These are phyloP conservation scores for Congeria kusceri DNA, from an alignment of 2,888 invertebrate genomes.

Conservation along the genomic window DNA sequence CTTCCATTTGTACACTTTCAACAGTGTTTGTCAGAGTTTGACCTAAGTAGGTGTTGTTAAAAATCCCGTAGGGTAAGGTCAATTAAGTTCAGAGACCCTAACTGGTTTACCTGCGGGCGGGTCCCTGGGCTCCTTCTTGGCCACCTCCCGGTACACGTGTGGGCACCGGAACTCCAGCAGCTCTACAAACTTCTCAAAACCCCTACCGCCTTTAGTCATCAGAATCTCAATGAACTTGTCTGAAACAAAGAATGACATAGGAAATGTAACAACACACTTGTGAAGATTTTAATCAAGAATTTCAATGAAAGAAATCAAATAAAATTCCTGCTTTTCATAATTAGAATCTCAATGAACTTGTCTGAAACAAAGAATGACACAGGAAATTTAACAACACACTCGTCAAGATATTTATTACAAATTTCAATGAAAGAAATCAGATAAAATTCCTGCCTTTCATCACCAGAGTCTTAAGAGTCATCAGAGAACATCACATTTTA, in stretches of 20 bases:
- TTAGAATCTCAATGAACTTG: conserved; percentile 52
- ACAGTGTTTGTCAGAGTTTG: no score
- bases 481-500: no score
- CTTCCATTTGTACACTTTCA: no score
- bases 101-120: conserved; percentile 53
- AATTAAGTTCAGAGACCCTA: no score
- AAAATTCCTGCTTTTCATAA: conserved; percentile 50
- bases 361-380: conserved; percentile 21
- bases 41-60: no score
- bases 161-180: conserved; percentile 64
- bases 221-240: conserved; percentile 55
- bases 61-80: no score
- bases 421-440: no score
- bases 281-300: no score
- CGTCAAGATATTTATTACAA: no score
- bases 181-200: conserved; percentile 59
- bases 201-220: conserved; percentile 57
- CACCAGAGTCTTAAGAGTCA: conserved; percentile 56
- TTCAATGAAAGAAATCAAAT: no score
- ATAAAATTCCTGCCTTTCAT: conserved; percentile 46
- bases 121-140: conserved; percentile 58
- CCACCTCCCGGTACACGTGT: conserved; percentile 63
- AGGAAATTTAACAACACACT: no score
- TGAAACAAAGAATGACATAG: conserved; percentile 9
- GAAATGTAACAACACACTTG: no score